Conservation (phyloP, 1,140 invertebrate genomes). For the Euura lappo region DNA sequence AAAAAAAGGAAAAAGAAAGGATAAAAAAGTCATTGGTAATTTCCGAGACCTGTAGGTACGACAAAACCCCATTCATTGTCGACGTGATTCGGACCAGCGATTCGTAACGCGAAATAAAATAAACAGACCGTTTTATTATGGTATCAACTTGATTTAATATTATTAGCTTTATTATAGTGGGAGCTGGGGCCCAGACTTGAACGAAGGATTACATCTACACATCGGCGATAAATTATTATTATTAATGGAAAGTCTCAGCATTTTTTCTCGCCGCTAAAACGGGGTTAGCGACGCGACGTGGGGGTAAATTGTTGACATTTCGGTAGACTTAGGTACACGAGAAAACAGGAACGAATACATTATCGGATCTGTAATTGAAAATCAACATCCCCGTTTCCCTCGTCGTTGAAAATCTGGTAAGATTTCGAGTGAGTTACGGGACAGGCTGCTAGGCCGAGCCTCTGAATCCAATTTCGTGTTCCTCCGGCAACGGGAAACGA, state of each 20-base stretch:
- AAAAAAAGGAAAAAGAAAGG: not conserved
- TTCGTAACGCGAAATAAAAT: constrained; percentile 10
- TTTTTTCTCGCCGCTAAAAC: not conserved
- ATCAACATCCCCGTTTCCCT: not conserved
- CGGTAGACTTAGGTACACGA: not conserved
- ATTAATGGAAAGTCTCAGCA: not conserved
- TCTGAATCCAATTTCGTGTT: constrained; percentile 7
- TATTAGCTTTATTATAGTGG: not conserved
- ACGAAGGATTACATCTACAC: not conserved
- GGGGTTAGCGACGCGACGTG: too few relatives aligned
- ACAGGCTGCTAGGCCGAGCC: not conserved
- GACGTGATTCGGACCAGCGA: not conserved
- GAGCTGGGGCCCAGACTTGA: too few relatives aligned
- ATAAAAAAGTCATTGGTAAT: constrained; percentile 7
- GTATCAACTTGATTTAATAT: constrained; percentile 16
- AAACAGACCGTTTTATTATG: constrained; percentile 12
- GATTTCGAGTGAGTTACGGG: constrained; percentile 1
- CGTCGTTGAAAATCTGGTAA: not conserved
- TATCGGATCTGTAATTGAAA: constrained; percentile 4
- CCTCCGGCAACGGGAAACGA: not conserved
- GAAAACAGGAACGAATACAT: not conserved
- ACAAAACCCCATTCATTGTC: constrained; percentile 4
- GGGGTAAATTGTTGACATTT: too few relatives aligned
- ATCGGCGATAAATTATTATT: not conserved
- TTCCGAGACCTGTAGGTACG: not conserved